Percentiles rank a stretch among this genome's conserved stretches.
Evolutionary conservation across 2,113 vertebrate species (phyloP).

Genomic region (Melanotaenia duboulayi): DNA sequence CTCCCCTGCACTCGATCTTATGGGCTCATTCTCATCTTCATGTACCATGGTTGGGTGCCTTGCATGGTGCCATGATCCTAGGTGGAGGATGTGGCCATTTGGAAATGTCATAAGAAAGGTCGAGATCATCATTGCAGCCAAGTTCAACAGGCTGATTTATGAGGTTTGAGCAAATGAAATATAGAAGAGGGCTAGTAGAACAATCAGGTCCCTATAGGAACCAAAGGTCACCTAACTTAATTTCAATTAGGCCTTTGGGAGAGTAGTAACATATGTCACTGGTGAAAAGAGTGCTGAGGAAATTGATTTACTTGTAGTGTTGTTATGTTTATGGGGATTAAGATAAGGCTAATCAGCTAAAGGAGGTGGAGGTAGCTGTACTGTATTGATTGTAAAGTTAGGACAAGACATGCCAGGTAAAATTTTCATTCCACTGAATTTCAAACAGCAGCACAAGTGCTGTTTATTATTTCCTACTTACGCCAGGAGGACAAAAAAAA

Average conservation of each 20-base stretch:
- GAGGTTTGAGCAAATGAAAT: conserved; percentile 67
- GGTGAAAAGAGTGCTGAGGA: conserved; percentile 25
- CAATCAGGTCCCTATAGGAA: conserved; percentile 49
- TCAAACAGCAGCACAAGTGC: conserved; percentile 25
- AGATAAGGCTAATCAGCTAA: conserved; percentile 52
- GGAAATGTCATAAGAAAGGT: conserved; percentile 81
- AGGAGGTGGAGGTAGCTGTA: conserved; percentile 1
- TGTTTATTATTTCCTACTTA: conserved; percentile 57
- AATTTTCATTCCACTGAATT: conserved; percentile 41
- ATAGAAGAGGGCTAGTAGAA: conserved; percentile 59
- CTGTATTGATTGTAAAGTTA: conserved; percentile 52
- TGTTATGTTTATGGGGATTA: conserved; percentile 50
- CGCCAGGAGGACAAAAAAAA: conserved; percentile 42
- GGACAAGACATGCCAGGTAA: conserved; percentile 41
- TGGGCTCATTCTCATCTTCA: conserved; percentile 58
- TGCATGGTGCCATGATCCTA: conserved; percentile 66
- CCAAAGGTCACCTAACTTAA: conserved; percentile 81
- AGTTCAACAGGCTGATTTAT: conserved; percentile 79
- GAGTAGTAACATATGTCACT: conserved; percentile 59
- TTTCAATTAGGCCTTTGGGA: conserved; percentile 76
- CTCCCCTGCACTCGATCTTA: not conserved
- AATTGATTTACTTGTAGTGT: conserved; percentile 59
- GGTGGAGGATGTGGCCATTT: conserved; percentile 68
- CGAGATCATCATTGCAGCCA: conserved; percentile 66
- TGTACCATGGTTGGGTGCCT: conserved; percentile 60